A percentile compares a stretch with the other conserved stretches of the same genome.
These are phyloP conservation scores for Deilephila porcellus DNA, from an alignment of 2,888 invertebrate species.

Conservation along the genomic window DNA sequence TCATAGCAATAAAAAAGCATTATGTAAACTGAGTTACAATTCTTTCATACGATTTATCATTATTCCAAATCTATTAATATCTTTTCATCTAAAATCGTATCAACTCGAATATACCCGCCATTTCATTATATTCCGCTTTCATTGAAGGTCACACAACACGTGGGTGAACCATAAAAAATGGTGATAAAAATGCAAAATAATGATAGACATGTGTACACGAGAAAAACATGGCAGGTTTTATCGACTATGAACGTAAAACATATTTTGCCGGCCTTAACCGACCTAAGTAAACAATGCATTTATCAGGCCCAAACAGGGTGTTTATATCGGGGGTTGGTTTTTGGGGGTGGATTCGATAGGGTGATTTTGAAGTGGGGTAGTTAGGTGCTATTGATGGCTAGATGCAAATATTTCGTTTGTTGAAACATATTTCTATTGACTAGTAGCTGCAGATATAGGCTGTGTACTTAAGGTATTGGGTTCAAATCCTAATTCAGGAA, in stretches of 20 bases:
- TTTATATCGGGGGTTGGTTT: constrained; percentile 20
- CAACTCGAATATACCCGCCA: no score
- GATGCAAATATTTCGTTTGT: no score
- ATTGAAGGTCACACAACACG: neutral
- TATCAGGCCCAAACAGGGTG: constrained; percentile 32
- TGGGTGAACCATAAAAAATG: constrained; percentile 7
- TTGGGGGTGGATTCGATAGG: neutral
- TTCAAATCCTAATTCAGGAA: no score
- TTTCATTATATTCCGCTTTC: neutral
- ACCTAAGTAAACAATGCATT: constrained; percentile 46
- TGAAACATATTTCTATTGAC: no score
- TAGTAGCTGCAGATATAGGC: no score
- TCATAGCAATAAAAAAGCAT: no score
- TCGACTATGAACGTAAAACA: constrained; percentile 13
- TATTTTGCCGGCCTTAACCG: constrained; percentile 36
- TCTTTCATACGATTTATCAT: no score
- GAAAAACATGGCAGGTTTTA: constrained; percentile 4
- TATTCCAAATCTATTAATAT: neutral
- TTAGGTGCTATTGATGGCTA: neutral
- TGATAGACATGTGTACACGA: neutral
- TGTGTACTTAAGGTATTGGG: no score
- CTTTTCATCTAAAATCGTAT: no score
- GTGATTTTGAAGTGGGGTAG: neutral
- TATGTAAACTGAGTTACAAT: no score
- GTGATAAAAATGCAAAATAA: constrained; percentile 9